Conservation (phyloP, 1,140 invertebrate species). For the Penaeus vannamei region DNA sequence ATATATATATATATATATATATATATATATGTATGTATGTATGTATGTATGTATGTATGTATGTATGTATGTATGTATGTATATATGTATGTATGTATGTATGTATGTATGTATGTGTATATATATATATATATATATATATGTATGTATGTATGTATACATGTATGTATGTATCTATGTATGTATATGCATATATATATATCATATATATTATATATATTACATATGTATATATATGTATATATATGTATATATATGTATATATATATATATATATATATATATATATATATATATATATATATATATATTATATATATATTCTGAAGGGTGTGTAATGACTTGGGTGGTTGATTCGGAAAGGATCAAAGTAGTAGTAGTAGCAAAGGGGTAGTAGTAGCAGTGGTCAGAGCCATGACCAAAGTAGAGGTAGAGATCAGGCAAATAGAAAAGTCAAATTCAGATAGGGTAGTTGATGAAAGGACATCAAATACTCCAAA, state of each 20-base stretch:
- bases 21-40: conserved; percentile 31
- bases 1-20: conserved; percentile 41
- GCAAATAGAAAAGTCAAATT: too few species aligned
- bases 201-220: neutral
- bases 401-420: too few species aligned
- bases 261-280: too few species aligned
- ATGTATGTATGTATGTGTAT: conserved; percentile 3
- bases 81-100: conserved; percentile 34
- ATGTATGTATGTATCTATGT: neutral
- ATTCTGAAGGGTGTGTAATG: too few species aligned
- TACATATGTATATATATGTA: neutral
- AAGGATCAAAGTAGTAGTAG: too few species aligned
- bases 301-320: too few species aligned
- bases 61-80: conserved; percentile 37
- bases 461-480: too few species aligned
- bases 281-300: too few species aligned
- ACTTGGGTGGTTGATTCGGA: too few species aligned
- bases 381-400: too few species aligned
- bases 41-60: conserved; percentile 32
- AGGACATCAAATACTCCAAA: too few species aligned
- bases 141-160: neutral
- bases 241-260: neutral
- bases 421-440: too few species aligned
- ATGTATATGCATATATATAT: neutral
- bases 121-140: neutral